Evolutionary conservation across 2,888 invertebrate genomes (phyloP).

Genomic region (Zonitis immaculata): DNA sequence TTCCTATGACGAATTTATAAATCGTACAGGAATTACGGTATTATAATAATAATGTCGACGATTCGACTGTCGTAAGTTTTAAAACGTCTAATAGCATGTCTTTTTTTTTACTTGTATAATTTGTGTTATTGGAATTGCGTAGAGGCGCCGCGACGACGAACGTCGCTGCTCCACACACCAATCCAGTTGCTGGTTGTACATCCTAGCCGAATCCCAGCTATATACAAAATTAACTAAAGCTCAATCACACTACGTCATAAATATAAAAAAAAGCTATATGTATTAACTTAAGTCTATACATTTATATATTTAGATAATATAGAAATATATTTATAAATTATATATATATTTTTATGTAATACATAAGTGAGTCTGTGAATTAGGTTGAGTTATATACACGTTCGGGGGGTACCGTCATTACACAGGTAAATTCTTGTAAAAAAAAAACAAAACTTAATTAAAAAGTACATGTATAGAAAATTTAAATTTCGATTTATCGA

Average conservation of each 20-base stretch:
- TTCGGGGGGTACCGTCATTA: slow-evolving; percentile 1
- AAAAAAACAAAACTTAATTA: background rate
- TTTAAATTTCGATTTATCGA: background rate
- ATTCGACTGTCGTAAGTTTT: slow-evolving; percentile 3
- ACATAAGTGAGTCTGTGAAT: slow-evolving; percentile 4
- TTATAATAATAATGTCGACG: slow-evolving; percentile 12
- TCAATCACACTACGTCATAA: slow-evolving; percentile 37
- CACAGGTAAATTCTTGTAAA: background rate
- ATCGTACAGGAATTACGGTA: slow-evolving; percentile 19
- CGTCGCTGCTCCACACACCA: slow-evolving; percentile 23
- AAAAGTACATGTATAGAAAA: no score
- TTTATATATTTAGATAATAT: background rate
- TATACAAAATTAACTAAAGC: slow-evolving; percentile 48
- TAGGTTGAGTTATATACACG: slow-evolving; percentile 8
- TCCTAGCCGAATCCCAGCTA: slow-evolving; percentile 42
- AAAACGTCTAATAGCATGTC: slow-evolving; percentile 3
- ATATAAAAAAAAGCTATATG: slow-evolving; percentile 25
- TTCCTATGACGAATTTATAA: background rate
- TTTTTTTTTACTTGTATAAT: slow-evolving; percentile 15
- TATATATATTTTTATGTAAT: background rate
- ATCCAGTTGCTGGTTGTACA: slow-evolving; percentile 21
- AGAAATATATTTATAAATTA: background rate
- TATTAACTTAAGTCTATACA: background rate
- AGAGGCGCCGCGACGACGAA: slow-evolving; percentile 27
- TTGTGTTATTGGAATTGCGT: slow-evolving; percentile 10